phyloP scores from a whole-genome alignment of 2,888 invertebrate genomes.

The Melipona beecheii region DNA sequence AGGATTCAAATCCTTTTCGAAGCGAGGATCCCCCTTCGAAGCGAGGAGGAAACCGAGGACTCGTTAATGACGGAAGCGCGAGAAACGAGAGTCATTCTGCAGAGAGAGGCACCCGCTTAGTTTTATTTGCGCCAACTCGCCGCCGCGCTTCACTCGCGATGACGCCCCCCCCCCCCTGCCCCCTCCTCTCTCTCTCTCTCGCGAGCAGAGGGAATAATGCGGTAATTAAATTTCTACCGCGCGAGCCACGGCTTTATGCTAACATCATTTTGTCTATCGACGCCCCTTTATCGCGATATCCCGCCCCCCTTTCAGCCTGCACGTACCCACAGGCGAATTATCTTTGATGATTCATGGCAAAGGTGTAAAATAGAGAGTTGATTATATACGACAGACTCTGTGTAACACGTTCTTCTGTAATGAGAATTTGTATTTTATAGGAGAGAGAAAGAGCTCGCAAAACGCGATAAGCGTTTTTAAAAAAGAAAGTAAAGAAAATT shows the following conservation, averaged over 20 bases:
- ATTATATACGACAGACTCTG: background rate
- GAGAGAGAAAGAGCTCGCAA: background rate
- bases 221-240: slow-evolving; percentile 59
- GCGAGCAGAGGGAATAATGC: slow-evolving; percentile 36
- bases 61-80: slow-evolving; percentile 54
- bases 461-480: too few relatives aligned
- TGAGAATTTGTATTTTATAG: background rate
- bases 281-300: slow-evolving; percentile 22
- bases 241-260: slow-evolving; percentile 34
- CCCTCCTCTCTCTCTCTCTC: background rate
- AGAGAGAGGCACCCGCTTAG: slow-evolving; percentile 1
- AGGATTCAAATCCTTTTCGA: slow-evolving; percentile 42
- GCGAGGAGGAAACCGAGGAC: slow-evolving; percentile 3
- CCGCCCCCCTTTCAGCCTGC: slow-evolving; percentile 2
- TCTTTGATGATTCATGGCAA: slow-evolving; percentile 31
- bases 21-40: background rate
- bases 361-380: background rate
- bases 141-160: slow-evolving; percentile 27
- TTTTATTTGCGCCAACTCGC: slow-evolving; percentile 25
- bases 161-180: slow-evolving; percentile 1
- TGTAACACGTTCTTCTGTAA: background rate
- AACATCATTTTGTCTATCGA: slow-evolving; percentile 45
- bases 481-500: too few relatives aligned
- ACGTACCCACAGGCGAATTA: slow-evolving; percentile 14
- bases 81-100: slow-evolving; percentile 48